These are phyloP conservation scores for Tylochromis polylepis DNA, from an alignment of 2,113 vertebrate species.

Conservation along the genomic window DNA sequence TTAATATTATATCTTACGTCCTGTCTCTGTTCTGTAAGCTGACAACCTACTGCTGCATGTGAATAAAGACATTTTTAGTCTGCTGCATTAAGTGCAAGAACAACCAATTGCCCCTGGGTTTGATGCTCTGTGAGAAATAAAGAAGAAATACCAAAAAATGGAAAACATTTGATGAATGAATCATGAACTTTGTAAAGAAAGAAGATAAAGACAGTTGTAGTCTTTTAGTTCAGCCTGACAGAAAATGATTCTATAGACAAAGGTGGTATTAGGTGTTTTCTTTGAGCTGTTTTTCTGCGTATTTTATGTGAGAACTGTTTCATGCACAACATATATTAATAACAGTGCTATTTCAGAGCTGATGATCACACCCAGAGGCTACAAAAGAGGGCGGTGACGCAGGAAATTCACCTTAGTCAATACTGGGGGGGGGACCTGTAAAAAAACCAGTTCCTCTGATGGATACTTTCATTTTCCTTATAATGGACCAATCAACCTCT, in stretches of 20 bases:
- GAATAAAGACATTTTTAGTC: constrained; percentile 69
- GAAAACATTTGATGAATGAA: background rate
- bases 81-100: constrained; percentile 55
- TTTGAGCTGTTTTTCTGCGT: background rate
- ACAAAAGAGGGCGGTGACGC: background rate
- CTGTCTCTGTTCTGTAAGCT: constrained; percentile 63
- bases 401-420: background rate
- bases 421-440: background rate
- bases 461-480: fast-evolving
- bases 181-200: background rate
- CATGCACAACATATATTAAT: background rate
- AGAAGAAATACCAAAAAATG: constrained; percentile 17
- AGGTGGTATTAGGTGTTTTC: background rate
- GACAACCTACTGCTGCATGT: constrained; percentile 69
- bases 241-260: background rate
- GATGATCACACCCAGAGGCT: background rate
- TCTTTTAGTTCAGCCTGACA: background rate
- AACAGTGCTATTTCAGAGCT: background rate
- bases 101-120: constrained; percentile 21
- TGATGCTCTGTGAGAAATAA: constrained; percentile 58
- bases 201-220: background rate
- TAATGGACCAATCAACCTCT: background rate
- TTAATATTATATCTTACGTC: constrained; percentile 32
- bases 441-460: background rate
- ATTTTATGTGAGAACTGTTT: background rate